Conservation (phyloP, 2,113 vertebrate species). For the Cettia cetti region DNA sequence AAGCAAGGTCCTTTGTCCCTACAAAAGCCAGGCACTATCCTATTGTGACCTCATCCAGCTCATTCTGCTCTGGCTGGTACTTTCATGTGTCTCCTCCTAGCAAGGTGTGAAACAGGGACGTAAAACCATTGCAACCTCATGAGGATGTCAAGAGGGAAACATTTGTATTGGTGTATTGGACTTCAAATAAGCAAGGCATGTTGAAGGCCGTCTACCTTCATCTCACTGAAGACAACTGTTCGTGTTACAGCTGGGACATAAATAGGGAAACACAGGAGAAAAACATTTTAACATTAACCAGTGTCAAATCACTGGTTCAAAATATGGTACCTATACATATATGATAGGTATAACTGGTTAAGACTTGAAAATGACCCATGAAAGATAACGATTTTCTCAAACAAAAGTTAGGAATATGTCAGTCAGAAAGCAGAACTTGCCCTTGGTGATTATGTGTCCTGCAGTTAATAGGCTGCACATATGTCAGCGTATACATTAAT, state of each 20-base stretch:
- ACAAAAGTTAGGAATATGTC: neutral
- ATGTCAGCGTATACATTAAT: neutral
- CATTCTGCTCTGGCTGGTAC: neutral
- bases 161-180: fast-evolving
- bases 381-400: neutral
- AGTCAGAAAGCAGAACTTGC: neutral
- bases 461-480: neutral
- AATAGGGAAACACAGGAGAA: neutral
- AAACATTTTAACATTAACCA: neutral
- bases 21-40: neutral
- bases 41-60: neutral
- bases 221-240: neutral
- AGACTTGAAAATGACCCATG: neutral
- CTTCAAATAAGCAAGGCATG: neutral
- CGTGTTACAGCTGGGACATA: neutral
- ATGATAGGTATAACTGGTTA: neutral
- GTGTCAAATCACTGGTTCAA: neutral
- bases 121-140: neutral
- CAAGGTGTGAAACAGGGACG: fast-evolving
- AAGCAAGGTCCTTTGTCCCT: neutral
- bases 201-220: neutral
- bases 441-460: neutral
- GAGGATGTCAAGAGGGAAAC: neutral
- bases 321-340: fast-evolving
- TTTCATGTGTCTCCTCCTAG: fast-evolving